Conservation (phyloP, 2,888 invertebrate genomes). For the Drosophila paramelanica region DNA sequence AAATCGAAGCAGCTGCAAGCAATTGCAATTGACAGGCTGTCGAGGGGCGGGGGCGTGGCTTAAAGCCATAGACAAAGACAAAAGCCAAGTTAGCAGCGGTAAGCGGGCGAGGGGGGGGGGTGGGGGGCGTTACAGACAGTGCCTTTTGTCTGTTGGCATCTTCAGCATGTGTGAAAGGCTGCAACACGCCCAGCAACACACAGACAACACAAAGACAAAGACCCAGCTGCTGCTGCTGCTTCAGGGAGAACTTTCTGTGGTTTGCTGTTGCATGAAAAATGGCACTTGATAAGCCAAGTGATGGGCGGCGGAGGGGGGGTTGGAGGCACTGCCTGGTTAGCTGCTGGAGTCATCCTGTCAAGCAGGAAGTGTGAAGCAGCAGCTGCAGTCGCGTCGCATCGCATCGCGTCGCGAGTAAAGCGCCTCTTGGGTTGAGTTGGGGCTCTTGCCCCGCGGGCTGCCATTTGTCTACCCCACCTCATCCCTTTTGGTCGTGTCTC, state of each 20-base stretch:
- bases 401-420: conserved; percentile 32
- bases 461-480: conserved; percentile 58
- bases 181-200: conserved; percentile 12
- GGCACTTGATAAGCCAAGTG: conserved; percentile 71
- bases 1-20: conserved; percentile 46
- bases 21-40: conserved; percentile 38
- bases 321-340: conserved; percentile 8
- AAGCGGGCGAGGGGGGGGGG: no score
- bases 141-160: conserved; percentile 57
- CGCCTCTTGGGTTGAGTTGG: conserved; percentile 51
- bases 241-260: conserved; percentile 71
- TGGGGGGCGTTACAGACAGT: not conserved
- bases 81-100: conserved; percentile 5
- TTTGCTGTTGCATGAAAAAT: conserved; percentile 76
- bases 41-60: conserved; percentile 8
- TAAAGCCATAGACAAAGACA: conserved; percentile 3
- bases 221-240: conserved; percentile 21
- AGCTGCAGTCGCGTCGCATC: conserved; percentile 30
- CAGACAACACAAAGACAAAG: conserved; percentile 39
- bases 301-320: not conserved
- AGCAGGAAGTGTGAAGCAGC: conserved; percentile 76
- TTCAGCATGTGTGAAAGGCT: conserved; percentile 54
- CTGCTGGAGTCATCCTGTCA: conserved; percentile 63
- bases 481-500: not conserved
- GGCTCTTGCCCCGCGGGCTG: conserved; percentile 60